Base-by-base conservation (phyloP, 2,888 invertebrate genomes). In the Tethea ocularis region DNA sequence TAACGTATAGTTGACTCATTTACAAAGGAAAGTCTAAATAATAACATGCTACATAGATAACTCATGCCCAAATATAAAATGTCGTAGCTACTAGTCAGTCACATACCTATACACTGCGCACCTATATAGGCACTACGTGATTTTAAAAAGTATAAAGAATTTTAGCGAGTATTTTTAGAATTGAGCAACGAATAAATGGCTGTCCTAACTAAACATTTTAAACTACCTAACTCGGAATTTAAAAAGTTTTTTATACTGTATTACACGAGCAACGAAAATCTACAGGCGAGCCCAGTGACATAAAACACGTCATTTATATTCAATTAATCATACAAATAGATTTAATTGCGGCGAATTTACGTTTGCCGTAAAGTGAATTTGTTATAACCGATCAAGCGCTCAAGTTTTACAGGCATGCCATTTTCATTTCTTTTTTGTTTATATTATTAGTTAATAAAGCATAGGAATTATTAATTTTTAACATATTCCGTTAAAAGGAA, bases 261-360 rank as follows among this genome's bases (percentile, higher is more conserved):
- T 38, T 10, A 68, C 60, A 64, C 62, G 60, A 68, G 64, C 66
- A 60, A 60, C 63, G 62, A 67, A 0, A 13, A 33, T 33, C 55
- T 61, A 66, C 60, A 61, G 58, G 57, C 20, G 20, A 46, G 20
- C 20, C 38, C 38, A n/a, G 20, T 46, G 68, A 71, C 74, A 72
- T 67, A 74, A 80, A 80, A 80, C 80, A 82, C 80, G 77, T 78
- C 81, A 78, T 78, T 71, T 79, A 77, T 73, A 82, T 83, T 83
- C 82, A 86, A 86, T 85, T 26, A 13, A 86, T 86, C 79, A 83
- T 85, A 79, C 77, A 84, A 88, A 88, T 85, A 88, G 85, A 86
- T 87, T 88, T 88, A 87, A 88, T 86, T 85, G 79, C 84, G 72
- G 78, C 80, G 87, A 88, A 88, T 89, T 88, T 87, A 86, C 81